phyloP scores from a whole-genome alignment of 2,113 vertebrate species.

The Cettia cetti region DNA sequence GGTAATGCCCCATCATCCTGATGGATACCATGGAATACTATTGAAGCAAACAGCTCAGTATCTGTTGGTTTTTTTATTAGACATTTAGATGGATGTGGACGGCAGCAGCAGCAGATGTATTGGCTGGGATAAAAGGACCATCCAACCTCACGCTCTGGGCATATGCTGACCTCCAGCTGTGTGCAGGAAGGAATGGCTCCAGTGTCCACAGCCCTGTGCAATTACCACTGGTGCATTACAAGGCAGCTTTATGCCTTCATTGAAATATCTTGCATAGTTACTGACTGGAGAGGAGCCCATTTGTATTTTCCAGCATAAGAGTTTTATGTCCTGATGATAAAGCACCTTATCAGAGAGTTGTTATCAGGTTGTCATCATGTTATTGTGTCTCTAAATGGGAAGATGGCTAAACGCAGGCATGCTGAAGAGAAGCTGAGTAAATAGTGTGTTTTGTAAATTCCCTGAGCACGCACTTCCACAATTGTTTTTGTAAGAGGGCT shows the following conservation, averaged over 20 bases:
- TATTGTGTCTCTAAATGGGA: slow-evolving; percentile 35
- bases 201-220: neutral
- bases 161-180: slow-evolving; percentile 7
- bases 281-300: slow-evolving; percentile 3
- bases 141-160: neutral
- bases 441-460: slow-evolving; percentile 53
- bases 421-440: slow-evolving; percentile 39
- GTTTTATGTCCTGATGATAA: slow-evolving; percentile 43
- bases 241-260: slow-evolving; percentile 37
- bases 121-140: slow-evolving; percentile 28
- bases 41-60: slow-evolving; percentile 19
- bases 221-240: slow-evolving; percentile 7
- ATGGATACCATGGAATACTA: neutral
- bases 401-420: neutral
- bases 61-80: neutral
- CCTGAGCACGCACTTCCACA: slow-evolving; percentile 9
- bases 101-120: neutral
- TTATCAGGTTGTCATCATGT: slow-evolving; percentile 41
- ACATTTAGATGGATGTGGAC: neutral
- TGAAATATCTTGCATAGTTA: slow-evolving; percentile 16
- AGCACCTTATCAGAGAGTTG: slow-evolving; percentile 51
- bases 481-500: slow-evolving; percentile 53
- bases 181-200: slow-evolving; percentile 4
- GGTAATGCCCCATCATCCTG: slow-evolving; percentile 7
- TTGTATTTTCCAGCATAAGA: neutral